Evolutionary conservation across 2,113 vertebrate species (phyloP), one percentile per base, ranked within the genome.

Genomic region (Eudyptes chrysolophus): DNA sequence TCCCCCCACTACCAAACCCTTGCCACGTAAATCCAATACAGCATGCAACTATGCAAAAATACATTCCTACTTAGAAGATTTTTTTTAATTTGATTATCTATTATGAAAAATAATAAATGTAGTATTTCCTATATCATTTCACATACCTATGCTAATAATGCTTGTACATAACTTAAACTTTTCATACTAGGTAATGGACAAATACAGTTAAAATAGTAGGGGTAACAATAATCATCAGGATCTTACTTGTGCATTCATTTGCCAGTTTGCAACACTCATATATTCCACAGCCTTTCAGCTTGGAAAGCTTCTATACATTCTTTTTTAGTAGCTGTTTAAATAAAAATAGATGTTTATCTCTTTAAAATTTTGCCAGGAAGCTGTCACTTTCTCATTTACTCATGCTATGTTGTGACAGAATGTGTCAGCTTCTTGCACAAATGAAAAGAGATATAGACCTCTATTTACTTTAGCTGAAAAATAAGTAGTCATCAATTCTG

Each of bases 291-390:
- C 89, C 74, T 98, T 98, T 97, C 96, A 98, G 90, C 72, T 64
- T 93, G 65, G 88, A 97, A 98, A 97, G 94, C 90, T 94, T 97
- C 96, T 97, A 96, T 95, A 83, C 89, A 54, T 90, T 92, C 97
- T 97, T 92, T 82, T 89, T 95, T 61, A 97, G 97, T 97, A 97
- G 92, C 97, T 98, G 97, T 98, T 98, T 98, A 98, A 98, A 98
- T 97, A 98, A 98, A 98, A 98, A 98, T 98, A 98, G 98, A 98
- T 98, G 98, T 98, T 98, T 98, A 98, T 98, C 97, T 98, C 98
- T 98, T 98, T 98, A 98, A 98, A 98, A 97, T 95, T 98, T 98
- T 98, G 96, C 98, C 98, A 98, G 96, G 98, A 98, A 98, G 94
- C 98, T 98, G 98, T 98, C 98, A 98, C 97, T 98, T 98, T 97